Evolutionary conservation across 2,113 vertebrate species (phyloP).

Genomic region (Sapayoa aenigma): DNA sequence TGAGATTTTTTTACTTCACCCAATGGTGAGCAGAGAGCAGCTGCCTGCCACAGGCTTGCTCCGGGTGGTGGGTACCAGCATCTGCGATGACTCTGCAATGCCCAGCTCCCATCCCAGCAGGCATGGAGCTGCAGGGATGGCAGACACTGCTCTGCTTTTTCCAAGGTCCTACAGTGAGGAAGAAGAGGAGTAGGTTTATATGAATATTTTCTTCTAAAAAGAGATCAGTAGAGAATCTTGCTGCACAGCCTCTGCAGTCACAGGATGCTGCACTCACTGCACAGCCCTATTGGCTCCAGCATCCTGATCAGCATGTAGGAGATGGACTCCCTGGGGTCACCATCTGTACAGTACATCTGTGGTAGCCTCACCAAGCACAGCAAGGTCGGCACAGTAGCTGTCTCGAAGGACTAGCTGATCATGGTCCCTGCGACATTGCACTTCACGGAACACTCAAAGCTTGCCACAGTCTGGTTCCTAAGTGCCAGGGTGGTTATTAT

Average conservation of each 20-base stretch:
- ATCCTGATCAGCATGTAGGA: background rate
- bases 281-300: fast-evolving
- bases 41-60: background rate
- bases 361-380: background rate
- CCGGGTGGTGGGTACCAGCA: background rate
- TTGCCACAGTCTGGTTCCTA: background rate
- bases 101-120: background rate
- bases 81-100: fast-evolving
- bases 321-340: background rate
- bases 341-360: background rate
- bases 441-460: background rate
- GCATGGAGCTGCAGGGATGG: background rate
- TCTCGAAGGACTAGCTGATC: background rate
- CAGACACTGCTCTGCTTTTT: background rate
- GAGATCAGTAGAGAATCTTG: background rate
- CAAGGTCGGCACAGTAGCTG: background rate
- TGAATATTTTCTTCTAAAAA: background rate
- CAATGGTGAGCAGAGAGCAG: background rate
- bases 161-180: background rate
- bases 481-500: background rate
- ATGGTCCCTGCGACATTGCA: fast-evolving
- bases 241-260: background rate
- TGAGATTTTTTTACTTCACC: background rate
- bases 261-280: background rate
- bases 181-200: background rate